These are phyloP conservation scores for human (Homo sapiens) DNA, from an alignment of 2,113 vertebrate genomes.

Conservation along the genomic window GRCh38 chr6:9098501-9099000, in stretches of 20 bases:
- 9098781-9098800: not conserved
- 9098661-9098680: not conserved
- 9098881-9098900: not conserved
- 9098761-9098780: not conserved
- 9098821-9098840: not conserved
- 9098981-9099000: not conserved
- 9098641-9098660: not conserved
- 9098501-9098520: not conserved
- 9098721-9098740: not conserved
- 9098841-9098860: not conserved
- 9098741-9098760: not conserved
- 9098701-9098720: not conserved
- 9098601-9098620: not conserved
- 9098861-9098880: not conserved
- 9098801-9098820: not conserved
- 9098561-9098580: not conserved
- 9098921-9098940: not conserved
- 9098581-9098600: not conserved
- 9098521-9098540: not conserved
- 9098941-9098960: not conserved
- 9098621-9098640: not conserved
- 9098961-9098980: not conserved
- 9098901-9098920: not conserved
- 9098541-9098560: not conserved
- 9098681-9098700: not conserved